phyloP scores from a whole-genome alignment of 2,797 vertebrate genomes.

The Pangasius sanitwongsei region DNA sequence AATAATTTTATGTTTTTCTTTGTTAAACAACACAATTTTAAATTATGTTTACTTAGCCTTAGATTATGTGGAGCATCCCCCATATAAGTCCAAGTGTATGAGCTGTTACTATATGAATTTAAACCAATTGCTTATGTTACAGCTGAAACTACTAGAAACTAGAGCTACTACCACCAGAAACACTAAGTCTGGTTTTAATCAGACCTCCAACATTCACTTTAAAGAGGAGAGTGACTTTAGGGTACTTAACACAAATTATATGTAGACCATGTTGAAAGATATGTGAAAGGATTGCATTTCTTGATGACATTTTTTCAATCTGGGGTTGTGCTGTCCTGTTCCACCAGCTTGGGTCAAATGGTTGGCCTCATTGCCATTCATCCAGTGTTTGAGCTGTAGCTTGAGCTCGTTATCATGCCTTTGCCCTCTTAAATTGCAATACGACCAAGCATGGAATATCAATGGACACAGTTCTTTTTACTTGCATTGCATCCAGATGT shows the following conservation, averaged over 20 bases:
- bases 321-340: constrained; percentile 22
- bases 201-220: background rate
- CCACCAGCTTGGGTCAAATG: constrained; percentile 5
- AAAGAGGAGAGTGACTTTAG: background rate
- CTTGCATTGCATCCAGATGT: constrained; percentile 38
- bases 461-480: constrained; percentile 48
- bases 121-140: background rate
- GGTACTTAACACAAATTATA: background rate
- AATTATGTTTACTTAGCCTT: background rate
- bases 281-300: background rate
- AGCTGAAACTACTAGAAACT: background rate
- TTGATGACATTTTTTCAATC: constrained; percentile 1
- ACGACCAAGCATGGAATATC: constrained; percentile 56
- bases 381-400: constrained; percentile 50
- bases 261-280: background rate
- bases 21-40: background rate
- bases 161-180: background rate
- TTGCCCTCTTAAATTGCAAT: constrained; percentile 51
- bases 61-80: background rate
- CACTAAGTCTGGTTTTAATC: background rate
- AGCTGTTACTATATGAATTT: background rate
- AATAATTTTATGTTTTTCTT: background rate
- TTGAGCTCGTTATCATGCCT: constrained; percentile 58
- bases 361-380: constrained; percentile 50
- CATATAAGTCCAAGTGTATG: background rate